Evolutionary conservation across 2,888 invertebrate species (phyloP), one percentile per base, ranked within the genome.

Genomic region (Calameuta pallipes): DNA sequence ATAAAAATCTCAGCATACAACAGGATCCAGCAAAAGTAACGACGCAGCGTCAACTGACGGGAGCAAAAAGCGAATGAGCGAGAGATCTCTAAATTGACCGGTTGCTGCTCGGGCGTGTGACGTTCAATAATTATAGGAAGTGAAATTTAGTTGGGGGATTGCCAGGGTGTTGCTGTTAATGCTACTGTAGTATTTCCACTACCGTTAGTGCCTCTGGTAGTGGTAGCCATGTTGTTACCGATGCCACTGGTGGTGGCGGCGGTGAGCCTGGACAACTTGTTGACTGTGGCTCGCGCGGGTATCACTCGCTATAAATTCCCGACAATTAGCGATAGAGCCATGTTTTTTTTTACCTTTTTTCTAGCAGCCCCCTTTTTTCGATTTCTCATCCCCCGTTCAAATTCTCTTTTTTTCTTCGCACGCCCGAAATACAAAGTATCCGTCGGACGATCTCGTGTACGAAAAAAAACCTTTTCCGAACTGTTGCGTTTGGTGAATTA

Each of bases 61-160:
- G 6, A 2, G 23, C 56, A 56, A 15, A 56, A 6, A 56, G 23
- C 56, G 56, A 56, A 56, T 2, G 56, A 56, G 23, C 56, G 23
- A 56, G 56, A 23, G 56, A 9, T 56, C 56, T 56, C 56, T 23
- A 71, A 71, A 76, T 78, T 68, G 35, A 4, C 56, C 15, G 69
- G 69, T 78, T 30, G 71, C 77, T 77, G 83, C 78, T 80, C 78
- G 82, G 83, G 85, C 85, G 86, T 84, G 83, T 83, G 83, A 86
- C 85, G 85, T 85, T 85, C 83, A 86, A 85, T 86, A 87, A 86
- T 86, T 83, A 85, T 86, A 84, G 87, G 86, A 87, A 86, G 85
- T 86, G 85, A 84, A 85, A 85, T 87, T 85, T 85, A 86, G 86
- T 81, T 81, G 83, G 82, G 83, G 77, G 68, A 35, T 6, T 9